Evolutionary conservation across 2,797 vertebrate species (phyloP).

Genomic region (Cirrhinus molitorella): DNA sequence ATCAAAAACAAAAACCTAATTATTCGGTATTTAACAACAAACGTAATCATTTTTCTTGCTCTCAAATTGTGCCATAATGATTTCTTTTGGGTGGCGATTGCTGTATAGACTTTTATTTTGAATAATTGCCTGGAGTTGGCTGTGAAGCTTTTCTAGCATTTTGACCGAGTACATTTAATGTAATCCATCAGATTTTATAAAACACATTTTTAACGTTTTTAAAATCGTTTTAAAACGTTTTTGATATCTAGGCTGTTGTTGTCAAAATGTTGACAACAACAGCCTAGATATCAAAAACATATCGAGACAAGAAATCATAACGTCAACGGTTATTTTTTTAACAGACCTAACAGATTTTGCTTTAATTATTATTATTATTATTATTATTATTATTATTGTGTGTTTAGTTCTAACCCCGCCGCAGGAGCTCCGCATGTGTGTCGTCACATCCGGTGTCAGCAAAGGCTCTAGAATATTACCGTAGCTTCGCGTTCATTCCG

Average conservation of each 20-base stretch:
- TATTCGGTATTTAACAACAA: neutral
- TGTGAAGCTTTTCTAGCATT: neutral
- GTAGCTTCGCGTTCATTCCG: conserved; percentile 11
- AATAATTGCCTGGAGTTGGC: neutral
- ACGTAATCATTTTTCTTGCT: neutral
- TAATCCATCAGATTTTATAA: no score
- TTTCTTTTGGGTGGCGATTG: neutral
- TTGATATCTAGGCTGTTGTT: no score
- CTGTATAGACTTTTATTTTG: neutral
- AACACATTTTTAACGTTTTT: neutral
- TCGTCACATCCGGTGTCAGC: conserved; percentile 27
- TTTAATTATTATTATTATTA: neutral
- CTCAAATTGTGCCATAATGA: neutral
- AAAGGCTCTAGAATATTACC: conserved; percentile 37
- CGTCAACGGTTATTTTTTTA: neutral
- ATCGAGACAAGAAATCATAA: neutral
- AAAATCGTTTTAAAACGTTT: neutral
- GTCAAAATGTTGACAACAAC: neutral
- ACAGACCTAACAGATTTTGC: neutral
- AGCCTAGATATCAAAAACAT: neutral
- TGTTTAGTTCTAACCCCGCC: neutral
- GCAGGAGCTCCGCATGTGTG: neutral
- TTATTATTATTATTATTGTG: neutral
- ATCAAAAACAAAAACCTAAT: neutral
- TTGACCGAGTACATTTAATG: neutral